A percentile compares a stretch with the other conserved stretches of the same genome.
Evolutionary conservation across 2,797 vertebrate species (phyloP).

Genomic region (Limnodromus scolopaceus): DNA sequence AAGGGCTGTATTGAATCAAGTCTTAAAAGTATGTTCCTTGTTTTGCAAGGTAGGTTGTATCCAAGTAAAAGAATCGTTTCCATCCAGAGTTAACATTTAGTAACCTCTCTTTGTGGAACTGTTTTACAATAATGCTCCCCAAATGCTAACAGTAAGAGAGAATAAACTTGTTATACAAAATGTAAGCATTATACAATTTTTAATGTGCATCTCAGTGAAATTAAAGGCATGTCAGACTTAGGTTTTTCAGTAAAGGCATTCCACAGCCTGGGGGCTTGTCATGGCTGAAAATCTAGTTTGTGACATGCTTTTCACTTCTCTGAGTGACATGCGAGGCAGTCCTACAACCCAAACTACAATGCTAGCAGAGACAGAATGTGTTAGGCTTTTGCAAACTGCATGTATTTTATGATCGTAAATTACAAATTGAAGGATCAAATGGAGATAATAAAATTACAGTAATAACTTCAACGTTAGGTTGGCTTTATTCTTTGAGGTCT

Average conservation of each 20-base stretch:
- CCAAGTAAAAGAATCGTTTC: neutral
- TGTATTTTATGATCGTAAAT: neutral
- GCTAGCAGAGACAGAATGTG: neutral
- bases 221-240: conserved; percentile 50
- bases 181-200: conserved; percentile 8
- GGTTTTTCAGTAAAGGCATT: conserved; percentile 20
- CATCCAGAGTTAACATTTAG: neutral
- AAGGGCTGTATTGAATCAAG: neutral
- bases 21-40: neutral
- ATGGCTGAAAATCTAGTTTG: conserved; percentile 23
- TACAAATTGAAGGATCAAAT: neutral
- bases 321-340: neutral
- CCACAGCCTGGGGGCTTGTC: conserved; percentile 24
- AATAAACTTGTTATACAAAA: conserved; percentile 3
- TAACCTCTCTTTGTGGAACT: neutral
- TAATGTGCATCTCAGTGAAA: conserved; percentile 31
- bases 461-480: neutral
- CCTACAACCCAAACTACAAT: neutral
- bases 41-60: neutral
- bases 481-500: neutral
- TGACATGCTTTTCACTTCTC: conserved; percentile 52
- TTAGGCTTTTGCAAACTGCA: neutral
- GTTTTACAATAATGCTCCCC: neutral
- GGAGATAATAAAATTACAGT: neutral
- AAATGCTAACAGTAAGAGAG: neutral